Percentiles rank a stretch among this genome's conserved stretches.
These are phyloP conservation scores for Scomber japonicus DNA, from an alignment of 2,113 vertebrate genomes.

Conservation along the genomic window DNA sequence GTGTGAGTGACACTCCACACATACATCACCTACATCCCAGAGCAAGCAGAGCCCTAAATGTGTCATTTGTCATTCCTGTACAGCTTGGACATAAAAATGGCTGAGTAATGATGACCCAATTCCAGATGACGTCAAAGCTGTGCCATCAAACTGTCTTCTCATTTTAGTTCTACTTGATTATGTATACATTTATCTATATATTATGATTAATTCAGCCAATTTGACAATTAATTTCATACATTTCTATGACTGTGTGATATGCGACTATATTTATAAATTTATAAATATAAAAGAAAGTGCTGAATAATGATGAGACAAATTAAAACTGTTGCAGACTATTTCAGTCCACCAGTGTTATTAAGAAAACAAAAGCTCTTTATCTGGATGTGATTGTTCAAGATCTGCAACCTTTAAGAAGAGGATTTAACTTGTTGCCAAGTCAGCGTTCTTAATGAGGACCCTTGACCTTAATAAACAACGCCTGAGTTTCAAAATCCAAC, in stretches of 20 bases:
- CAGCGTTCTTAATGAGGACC: slow-evolving; percentile 23
- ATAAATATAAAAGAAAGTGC: slow-evolving; percentile 28
- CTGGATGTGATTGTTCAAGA: slow-evolving; percentile 14
- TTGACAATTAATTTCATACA: background rate
- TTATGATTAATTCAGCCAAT: background rate
- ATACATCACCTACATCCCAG: background rate
- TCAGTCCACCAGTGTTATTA: background rate
- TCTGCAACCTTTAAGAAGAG: slow-evolving; percentile 48
- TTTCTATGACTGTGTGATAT: background rate
- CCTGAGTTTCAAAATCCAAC: slow-evolving; percentile 50
- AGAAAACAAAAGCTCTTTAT: slow-evolving; percentile 50
- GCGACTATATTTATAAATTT: background rate
- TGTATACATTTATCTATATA: background rate
- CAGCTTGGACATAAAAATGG: background rate
- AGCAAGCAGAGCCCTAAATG: no score
- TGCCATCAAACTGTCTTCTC: background rate
- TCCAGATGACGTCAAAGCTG: background rate
- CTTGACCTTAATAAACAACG: slow-evolving; percentile 56
- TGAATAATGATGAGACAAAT: slow-evolving; percentile 57
- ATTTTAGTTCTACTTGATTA: background rate
- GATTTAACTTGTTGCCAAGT: slow-evolving; percentile 35
- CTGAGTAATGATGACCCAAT: background rate
- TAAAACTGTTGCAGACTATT: background rate
- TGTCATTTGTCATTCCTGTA: no score
- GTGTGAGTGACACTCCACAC: slow-evolving; percentile 2